Evolutionary conservation across 2,113 vertebrate species (phyloP), one percentile per base, ranked within the genome.

Genomic region (Zootoca vivipara): DNA sequence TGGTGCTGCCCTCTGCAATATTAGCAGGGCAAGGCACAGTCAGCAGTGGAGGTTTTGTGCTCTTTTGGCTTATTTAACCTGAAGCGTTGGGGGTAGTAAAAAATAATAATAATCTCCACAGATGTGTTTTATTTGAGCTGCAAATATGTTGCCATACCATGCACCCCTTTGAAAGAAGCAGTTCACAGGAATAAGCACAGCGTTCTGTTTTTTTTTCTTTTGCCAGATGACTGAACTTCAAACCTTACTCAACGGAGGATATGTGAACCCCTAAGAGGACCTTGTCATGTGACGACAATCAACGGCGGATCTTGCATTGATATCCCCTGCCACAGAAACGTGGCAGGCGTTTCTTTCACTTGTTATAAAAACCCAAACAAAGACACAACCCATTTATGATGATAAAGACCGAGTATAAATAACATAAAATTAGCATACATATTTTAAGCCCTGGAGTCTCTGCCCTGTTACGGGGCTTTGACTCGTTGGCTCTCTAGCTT

Each of bases 361-460:
- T 91, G 89, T 93, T 90, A 91, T 89, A 93, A 93, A 93, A 93
- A 89, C 89, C 93, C 88, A 89, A 58, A 86, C 80, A 94, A 58
- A 33, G 90, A 94, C 93, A 95, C 90, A 91, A 94, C 90, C 72
- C 85, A 92, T 92, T 91, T 92, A 93, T 85, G 94, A 96, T 96
- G 96, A 96, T 94, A 96, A 96, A 96, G 96, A 97, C 92, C 93
- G 89, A 96, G 90, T 93, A 97, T 97, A 97, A 97, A 96, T 96
- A 96, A 96, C 86, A 93, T 94, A 96, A 94, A 95, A 95, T 88
- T 92, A 96, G 88, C 95, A 95, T 94, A 96, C 83, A 92, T 89
- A 95, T 95, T 94, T 96, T 95, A 95, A 96, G 96, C 96, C 96
- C 94, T 90, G 94, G 95, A 95, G 93, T 94, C 93, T 35, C 87